Base-by-base conservation (phyloP, 2,797 vertebrate genomes). In the Leptoclinus maculatus region DNA sequence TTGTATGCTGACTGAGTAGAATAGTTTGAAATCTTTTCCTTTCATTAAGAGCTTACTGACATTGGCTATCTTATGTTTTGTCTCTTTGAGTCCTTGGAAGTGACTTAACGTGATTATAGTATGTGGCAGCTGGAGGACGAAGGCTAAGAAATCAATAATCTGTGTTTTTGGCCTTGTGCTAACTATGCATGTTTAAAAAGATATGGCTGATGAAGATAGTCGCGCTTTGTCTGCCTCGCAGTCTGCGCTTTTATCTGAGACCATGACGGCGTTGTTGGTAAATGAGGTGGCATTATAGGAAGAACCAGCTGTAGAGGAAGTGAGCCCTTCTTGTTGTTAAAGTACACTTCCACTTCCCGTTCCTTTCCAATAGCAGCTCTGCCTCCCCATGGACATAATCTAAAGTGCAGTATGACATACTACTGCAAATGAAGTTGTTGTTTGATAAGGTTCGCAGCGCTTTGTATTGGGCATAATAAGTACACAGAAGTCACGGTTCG, bases 311-410 rank as follows among this genome's bases (percentile, higher is more conserved):
- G 21, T 23, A 71, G 66, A 69, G 83, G 89, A 85, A 91, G 66
- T 79, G 11, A 59, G 14, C 29, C 39, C 59, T 71, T 68, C 27
- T 84, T 51, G 23, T 1, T 56, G 5, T 74, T 21, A 45, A 79
- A 53, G 21, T 13, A 8, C 29, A 23, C 7, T 54, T 78, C 4
- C 41, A 75, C 71, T 78, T 88, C 74, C 53, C 3, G 16, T 71
- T 75, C 16, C 6, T 45, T 72, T 78, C 62, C 27, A 56, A 67
- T 53, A 59, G 19, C 49, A 63, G 63, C 25, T 11, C 69, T 86
- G 85, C 82, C 86, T 79, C 89, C 83, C 75, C 87, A 78, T 91
- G 85, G 79, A 41, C 54, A 54, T 23, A 5, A 32, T 9, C 27
- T 64, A 14, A 69, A 79, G 25, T 41, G 16, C 76, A 82, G 11